Conservation (phyloP, 2,888 invertebrate species). For the Automeris io region DNA sequence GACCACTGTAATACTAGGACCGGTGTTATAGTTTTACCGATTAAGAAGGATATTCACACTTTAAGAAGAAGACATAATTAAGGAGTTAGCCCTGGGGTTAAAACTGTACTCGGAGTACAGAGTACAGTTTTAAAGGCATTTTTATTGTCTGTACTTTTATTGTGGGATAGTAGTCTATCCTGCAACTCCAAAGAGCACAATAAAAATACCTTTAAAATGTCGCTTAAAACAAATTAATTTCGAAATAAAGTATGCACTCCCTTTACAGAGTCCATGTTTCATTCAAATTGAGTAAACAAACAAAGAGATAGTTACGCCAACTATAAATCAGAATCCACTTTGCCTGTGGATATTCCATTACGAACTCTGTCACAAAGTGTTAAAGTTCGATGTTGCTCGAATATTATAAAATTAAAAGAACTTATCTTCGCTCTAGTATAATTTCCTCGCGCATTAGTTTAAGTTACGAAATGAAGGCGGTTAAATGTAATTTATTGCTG, state of each 20-base stretch:
- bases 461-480: slow-evolving; percentile 19
- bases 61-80: not conserved
- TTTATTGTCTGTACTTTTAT: no score
- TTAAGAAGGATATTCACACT: not conserved
- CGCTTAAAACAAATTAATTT: not conserved
- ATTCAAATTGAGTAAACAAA: slow-evolving; percentile 52
- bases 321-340: slow-evolving; percentile 46
- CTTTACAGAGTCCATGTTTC: slow-evolving; percentile 26
- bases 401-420: slow-evolving; percentile 43
- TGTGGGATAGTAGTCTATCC: no score
- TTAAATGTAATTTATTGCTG: not conserved
- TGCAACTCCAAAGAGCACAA: no score
- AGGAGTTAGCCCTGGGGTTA: not conserved
- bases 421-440: slow-evolving; percentile 38
- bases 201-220: no score
- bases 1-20: not conserved
- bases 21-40: not conserved
- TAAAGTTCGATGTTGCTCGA: slow-evolving; percentile 35
- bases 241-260: not conserved
- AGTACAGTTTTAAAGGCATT: no score
- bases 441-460: slow-evolving; percentile 34
- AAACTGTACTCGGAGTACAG: no score
- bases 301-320: slow-evolving; percentile 44
- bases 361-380: slow-evolving; percentile 19
- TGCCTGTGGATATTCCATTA: slow-evolving; percentile 15